Percentiles rank a stretch among this genome's conserved stretches.
phyloP scores from a whole-genome alignment of 1,140 invertebrate genomes.

The Anthonomus grandis region DNA sequence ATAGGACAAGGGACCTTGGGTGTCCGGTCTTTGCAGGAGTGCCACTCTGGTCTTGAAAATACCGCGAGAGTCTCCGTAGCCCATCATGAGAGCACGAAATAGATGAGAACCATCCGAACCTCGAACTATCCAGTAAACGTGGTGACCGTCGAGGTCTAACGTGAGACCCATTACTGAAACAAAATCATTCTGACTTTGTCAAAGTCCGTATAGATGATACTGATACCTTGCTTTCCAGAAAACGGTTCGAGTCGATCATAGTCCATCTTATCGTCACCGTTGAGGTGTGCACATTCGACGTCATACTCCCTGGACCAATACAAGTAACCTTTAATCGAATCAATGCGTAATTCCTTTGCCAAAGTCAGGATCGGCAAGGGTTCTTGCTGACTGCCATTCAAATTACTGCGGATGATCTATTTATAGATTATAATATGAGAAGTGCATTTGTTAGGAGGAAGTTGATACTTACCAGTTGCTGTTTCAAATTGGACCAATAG shows the following conservation, averaged over 20 bases:
- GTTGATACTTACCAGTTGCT: conserved; percentile 70
- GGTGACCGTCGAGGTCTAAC: conserved; percentile 68
- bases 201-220: not conserved
- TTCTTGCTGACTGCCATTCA: conserved; percentile 67
- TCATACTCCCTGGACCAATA: conserved; percentile 86
- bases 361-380: conserved; percentile 72
- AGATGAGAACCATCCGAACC: conserved; percentile 72
- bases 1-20: conserved; percentile 68
- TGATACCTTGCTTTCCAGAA: conserved; percentile 68
- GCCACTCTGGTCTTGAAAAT: conserved; percentile 45
- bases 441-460: no score
- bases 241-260: conserved; percentile 74
- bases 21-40: conserved; percentile 52
- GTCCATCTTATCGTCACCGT: conserved; percentile 67
- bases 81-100: conserved; percentile 62
- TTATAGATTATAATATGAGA: conserved; percentile 6
- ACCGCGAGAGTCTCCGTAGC: conserved; percentile 40
- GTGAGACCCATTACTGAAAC: conserved; percentile 74
- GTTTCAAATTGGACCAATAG: conserved; percentile 85
- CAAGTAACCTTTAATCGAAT: conserved; percentile 75
- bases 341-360: conserved; percentile 76
- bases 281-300: conserved; percentile 73
- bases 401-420: conserved; percentile 64
- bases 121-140: conserved; percentile 76
- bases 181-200: not conserved